Evolutionary conservation across 2,888 invertebrate species (phyloP), one percentile per base, ranked within the genome.

Genomic region (Brenthis ino): DNA sequence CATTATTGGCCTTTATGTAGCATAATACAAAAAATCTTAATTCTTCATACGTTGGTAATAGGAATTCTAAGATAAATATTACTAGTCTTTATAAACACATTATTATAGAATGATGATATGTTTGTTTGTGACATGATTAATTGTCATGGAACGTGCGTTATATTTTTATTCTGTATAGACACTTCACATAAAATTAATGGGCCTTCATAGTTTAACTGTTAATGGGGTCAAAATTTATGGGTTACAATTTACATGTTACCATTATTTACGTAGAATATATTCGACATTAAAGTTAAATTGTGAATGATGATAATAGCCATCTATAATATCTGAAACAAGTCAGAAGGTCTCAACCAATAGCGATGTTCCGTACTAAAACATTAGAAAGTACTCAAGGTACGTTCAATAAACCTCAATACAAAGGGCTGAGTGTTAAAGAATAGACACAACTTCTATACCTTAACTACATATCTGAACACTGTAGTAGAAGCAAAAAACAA

Each of bases 11-110:
- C 37, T 43, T 43, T 43, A 43, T 43, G 11, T 43, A 37, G 37
- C 37, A 37, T 43, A 43, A 11, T 43, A 60, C 47, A 28, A 60
- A 33, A 14, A 60, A 28, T 60, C 4, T 48, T 48, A 24, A 48
- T 6, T 12, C n/a, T 60, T 60, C 50, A 48, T 58, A 14, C 3
- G 28, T 12, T 6, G n/a, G n/a, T 33, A 60, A n/a, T 67, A 67
- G 54, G 24, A 64, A 65, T 57, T 63, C 68, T 55, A 77, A 78
- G 74, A 68, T 66, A 76, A 76, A 77, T 76, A 79, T 74, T 70
- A 70, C 72, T 74, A 78, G 79, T 77, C 76, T 76, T 70, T 82
- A 79, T 80, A 79, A 79, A 77, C 79, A 72, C 69, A 72, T 72
- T 72, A 73, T 75, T 73, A 69, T 60, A 65, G 66, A 71, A 73